A percentile compares a stretch with the other conserved stretches of the same genome.
phyloP scores from a whole-genome alignment of 2,888 invertebrate genomes.

The Criorhina ranunculi region DNA sequence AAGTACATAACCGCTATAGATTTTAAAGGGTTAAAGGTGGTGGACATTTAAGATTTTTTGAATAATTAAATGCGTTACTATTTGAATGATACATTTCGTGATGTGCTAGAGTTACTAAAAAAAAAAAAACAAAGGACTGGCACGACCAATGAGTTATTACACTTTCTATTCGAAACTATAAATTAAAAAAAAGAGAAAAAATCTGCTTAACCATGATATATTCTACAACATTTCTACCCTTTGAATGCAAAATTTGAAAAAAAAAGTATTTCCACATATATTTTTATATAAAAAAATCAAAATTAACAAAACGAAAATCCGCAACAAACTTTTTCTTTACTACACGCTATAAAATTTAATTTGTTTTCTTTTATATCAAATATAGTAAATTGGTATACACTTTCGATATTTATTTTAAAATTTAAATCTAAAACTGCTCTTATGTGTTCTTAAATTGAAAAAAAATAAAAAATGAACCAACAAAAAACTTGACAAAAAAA shows the following conservation, averaged over 20 bases:
- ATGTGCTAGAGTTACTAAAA: too few species aligned
- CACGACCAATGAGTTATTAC: too few species aligned
- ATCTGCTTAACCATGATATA: too few species aligned
- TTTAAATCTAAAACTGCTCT: conserved; percentile 52
- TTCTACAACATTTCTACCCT: conserved; percentile 46
- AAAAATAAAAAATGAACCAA: conserved; percentile 7
- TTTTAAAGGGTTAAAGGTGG: too few species aligned
- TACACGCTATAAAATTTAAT: conserved; percentile 39
- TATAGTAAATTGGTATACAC: conserved; percentile 48
- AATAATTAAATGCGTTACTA: too few species aligned
- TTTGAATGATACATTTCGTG: too few species aligned
- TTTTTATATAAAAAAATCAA: conserved; percentile 16
- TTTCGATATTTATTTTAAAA: conserved; percentile 29
- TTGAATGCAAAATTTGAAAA: neutral
- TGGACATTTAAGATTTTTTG: too few species aligned
- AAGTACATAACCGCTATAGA: too few species aligned
- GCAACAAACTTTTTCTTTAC: conserved; percentile 37
- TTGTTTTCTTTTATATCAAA: conserved; percentile 53
- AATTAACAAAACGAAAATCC: conserved; percentile 29
- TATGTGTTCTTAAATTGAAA: conserved; percentile 22
- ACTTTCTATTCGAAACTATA: too few species aligned
- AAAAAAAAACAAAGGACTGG: too few species aligned
- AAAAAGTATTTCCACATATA: conserved; percentile 11
- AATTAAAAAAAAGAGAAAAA: too few species aligned
- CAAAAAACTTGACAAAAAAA: neutral